Conservation (phyloP, 2,888 invertebrate genomes). For the Brachypalpus laphriformis region DNA sequence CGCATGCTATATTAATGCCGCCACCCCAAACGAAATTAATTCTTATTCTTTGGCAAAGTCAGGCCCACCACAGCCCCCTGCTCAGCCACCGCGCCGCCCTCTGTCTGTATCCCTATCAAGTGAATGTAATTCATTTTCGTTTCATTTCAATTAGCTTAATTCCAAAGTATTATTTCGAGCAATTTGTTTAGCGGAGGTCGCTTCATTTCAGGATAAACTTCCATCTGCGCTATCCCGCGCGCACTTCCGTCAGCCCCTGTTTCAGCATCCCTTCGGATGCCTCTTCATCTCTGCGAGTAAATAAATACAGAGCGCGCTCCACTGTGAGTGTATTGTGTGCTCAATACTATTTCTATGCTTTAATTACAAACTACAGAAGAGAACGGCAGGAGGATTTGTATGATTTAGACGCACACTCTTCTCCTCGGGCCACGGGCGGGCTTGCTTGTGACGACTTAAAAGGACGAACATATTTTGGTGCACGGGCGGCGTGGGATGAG, state of each 20-base stretch:
- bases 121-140: conserved; percentile 73
- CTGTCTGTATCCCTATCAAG: conserved; percentile 10
- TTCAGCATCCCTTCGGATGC: conserved; percentile 18
- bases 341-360: conserved; percentile 69
- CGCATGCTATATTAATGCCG: conserved; percentile 16
- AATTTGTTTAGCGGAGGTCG: conserved; percentile 74
- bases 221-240: conserved; percentile 34
- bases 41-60: conserved; percentile 37
- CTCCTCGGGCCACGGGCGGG: background rate
- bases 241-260: conserved; percentile 11
- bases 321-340: conserved; percentile 39
- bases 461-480: conserved; percentile 16
- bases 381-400: conserved; percentile 48
- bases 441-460: conserved; percentile 28
- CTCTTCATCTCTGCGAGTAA: conserved; percentile 51
- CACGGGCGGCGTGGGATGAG: background rate
- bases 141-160: conserved; percentile 75
- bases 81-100: background rate
- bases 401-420: conserved; percentile 59
- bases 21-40: conserved; percentile 53
- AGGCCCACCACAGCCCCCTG: conserved; percentile 13
- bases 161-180: conserved; percentile 75
- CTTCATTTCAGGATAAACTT: conserved; percentile 73
- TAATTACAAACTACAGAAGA: conserved; percentile 70
- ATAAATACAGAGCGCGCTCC: conserved; percentile 56